Percentiles rank a stretch among this genome's conserved stretches.
Evolutionary conservation across 2,888 invertebrate genomes (phyloP).

Genomic region (Linnaemya vulpina): DNA sequence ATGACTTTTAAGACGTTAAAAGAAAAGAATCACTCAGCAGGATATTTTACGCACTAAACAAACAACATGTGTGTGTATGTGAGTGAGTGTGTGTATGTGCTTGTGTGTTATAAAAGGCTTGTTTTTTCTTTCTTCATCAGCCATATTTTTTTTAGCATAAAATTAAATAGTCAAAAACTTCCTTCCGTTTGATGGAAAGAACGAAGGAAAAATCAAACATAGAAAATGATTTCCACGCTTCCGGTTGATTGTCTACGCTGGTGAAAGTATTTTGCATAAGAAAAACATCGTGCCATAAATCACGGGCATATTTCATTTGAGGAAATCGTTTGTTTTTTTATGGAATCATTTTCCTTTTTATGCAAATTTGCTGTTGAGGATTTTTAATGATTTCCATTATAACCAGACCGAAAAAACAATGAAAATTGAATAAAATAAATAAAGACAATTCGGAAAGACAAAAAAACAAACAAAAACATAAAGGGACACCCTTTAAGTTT

Average conservation of each 20-base stretch:
- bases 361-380: slow-evolving; percentile 41
- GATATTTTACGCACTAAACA: too few species aligned
- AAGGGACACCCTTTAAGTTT: neutral
- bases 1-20: too few species aligned
- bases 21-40: too few species aligned
- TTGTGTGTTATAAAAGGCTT: neutral
- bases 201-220: neutral
- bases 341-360: slow-evolving; percentile 27
- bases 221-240: neutral
- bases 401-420: neutral
- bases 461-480: neutral
- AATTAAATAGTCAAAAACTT: slow-evolving; percentile 47
- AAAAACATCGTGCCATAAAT: slow-evolving; percentile 64
- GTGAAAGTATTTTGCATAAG: slow-evolving; percentile 42
- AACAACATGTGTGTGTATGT: too few species aligned
- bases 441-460: neutral
- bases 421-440: neutral
- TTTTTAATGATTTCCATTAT: slow-evolving; percentile 17
- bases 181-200: slow-evolving; percentile 40
- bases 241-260: slow-evolving; percentile 4
- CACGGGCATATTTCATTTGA: slow-evolving; percentile 54
- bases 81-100: too few species aligned
- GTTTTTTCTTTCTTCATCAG: neutral
- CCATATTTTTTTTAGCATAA: slow-evolving; percentile 7
- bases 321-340: slow-evolving; percentile 55